Percentiles rank a stretch among this genome's conserved stretches.
phyloP scores from a whole-genome alignment of 2,113 vertebrate species.

The Spermophilus dauricus region DNA sequence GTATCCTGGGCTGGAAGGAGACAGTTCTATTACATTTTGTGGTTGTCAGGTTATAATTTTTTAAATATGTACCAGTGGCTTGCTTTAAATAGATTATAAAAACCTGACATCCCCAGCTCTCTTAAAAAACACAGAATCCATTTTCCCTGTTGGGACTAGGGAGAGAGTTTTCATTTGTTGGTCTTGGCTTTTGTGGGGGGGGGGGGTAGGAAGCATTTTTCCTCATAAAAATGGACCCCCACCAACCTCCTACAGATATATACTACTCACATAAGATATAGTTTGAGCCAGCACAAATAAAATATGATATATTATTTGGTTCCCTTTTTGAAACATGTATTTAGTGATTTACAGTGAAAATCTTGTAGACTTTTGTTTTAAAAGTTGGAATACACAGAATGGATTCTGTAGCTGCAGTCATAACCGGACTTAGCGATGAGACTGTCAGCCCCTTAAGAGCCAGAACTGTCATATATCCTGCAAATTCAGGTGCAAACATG shows the following conservation, averaged over 20 bases:
- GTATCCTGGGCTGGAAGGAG: not conserved
- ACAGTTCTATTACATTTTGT: not conserved
- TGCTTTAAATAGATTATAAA: not conserved
- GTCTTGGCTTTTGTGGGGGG: not conserved
- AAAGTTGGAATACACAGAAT: not conserved
- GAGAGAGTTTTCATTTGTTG: not conserved
- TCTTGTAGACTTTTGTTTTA: not conserved
- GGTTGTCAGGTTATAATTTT: not conserved
- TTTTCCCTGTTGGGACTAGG: not conserved
- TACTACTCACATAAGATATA: not conserved
- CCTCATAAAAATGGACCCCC: not conserved
- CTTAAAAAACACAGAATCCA: not conserved
- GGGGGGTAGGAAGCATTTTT: not conserved
- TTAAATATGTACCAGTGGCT: not conserved
- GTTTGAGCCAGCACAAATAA: not conserved
- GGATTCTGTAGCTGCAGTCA: not conserved
- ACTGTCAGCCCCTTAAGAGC: not conserved
- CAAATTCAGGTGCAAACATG: not conserved
- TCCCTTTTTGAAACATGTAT: not conserved
- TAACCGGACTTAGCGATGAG: accelerated
- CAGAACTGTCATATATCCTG: not conserved
- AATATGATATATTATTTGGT: not conserved
- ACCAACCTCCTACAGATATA: not conserved
- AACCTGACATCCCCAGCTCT: not conserved
- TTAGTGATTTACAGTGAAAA: not conserved